Evolutionary conservation across 2,888 invertebrate species (phyloP).

Genomic region (Parapristionchus giblindavisi): DNA sequence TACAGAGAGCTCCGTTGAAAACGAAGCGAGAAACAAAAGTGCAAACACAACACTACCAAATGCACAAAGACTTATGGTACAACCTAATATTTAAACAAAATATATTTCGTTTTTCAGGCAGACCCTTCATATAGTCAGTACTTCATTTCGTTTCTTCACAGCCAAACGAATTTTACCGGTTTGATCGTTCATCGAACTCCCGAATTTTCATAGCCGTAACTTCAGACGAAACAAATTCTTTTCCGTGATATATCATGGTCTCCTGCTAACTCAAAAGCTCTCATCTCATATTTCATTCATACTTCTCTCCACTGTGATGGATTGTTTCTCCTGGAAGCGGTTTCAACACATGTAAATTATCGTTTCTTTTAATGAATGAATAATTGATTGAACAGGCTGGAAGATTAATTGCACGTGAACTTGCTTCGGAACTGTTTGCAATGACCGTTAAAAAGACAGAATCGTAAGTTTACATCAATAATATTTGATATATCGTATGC

Average conservation of each 20-base stretch:
- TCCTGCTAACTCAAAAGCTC: neutral
- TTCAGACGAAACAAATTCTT: neutral
- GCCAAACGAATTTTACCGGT: neutral
- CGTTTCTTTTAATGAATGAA: no score
- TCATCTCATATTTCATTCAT: neutral
- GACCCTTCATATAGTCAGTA: neutral
- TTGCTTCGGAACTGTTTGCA: neutral
- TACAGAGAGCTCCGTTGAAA: no score
- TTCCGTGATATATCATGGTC: slow-evolving; percentile 3
- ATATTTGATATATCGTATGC: neutral
- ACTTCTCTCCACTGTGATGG: slow-evolving; percentile 1
- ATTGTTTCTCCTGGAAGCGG: slow-evolving; percentile 3
- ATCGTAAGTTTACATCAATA: neutral
- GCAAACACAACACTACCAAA: no score
- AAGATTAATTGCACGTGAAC: slow-evolving; percentile 3
- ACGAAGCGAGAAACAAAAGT: no score
- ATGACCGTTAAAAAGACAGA: neutral
- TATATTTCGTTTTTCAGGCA: neutral
- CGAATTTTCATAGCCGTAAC: neutral
- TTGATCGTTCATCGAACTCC: neutral
- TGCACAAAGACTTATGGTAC: no score
- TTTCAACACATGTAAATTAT: neutral
- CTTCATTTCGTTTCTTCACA: neutral
- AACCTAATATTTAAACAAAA: neutral
- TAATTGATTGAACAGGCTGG: neutral